Evolutionary conservation across 2,797 vertebrate genomes (phyloP), one percentile per base, ranked within the genome.

Genomic region (Podarcis lilfordi): DNA sequence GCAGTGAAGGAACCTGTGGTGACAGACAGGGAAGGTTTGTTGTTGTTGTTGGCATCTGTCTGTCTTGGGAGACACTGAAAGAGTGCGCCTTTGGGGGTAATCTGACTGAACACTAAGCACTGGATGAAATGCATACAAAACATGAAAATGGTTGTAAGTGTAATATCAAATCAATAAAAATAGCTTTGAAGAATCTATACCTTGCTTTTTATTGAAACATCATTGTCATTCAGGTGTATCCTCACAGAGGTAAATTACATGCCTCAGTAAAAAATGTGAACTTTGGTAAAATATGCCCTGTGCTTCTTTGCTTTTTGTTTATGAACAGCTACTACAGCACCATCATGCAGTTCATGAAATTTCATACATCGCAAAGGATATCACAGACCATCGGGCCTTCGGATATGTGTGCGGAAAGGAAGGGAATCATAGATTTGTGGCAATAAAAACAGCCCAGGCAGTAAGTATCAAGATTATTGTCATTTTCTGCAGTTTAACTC

Each of bases 281-380:
- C 10, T 61, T 21, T n/a, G 23, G 35, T 89, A 80, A 10, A 90
- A 89, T 87, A 68, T 95, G 84, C 91, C 91, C 91, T 71, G 4
- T 79, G 23, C 37, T 87, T 90, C 86, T 66, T 93, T 85, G n/a
- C 3, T 19, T 89, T 93, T 90, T 89, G 78, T 93, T 90, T 94
- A 91, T 88, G 37, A 50, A 13, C 90, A 99, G 99, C 97, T 99
- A 89, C 98, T 99, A 91, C 98, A 99, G 95, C 99, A 99, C 93
- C 98, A 99, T 91, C 99, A 99, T 89, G 98, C 98, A 86, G 99
- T 99, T 96, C 99, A 99, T 25, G 99, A 99, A 96, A 99, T 99
- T 94, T 99, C 99, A 90, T 99, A 99, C 97, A 99, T 99, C 0
- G 99, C 99, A 37, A 99, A 99, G 97, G 99, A 99, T 94, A 99